A percentile compares a stretch with the other conserved stretches of the same genome.
Evolutionary conservation across 1,140 invertebrate genomes (phyloP).

Genomic region (Drosophila novamexicana): DNA sequence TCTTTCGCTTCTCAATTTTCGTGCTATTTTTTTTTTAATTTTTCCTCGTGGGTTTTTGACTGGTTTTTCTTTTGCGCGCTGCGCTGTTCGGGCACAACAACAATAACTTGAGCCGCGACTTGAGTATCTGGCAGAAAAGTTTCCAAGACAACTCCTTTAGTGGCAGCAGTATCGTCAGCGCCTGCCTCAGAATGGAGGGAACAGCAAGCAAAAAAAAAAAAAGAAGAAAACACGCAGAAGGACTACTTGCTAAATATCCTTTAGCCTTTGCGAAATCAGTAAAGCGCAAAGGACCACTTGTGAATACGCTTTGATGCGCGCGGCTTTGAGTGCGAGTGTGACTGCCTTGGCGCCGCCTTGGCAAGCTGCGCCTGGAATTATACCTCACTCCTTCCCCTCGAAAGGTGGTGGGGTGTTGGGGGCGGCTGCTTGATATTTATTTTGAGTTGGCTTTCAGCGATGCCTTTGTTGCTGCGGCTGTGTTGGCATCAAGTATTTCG

Average conservation of each 20-base stretch:
- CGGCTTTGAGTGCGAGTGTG: constrained; percentile 72
- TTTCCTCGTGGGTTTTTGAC: constrained; percentile 34
- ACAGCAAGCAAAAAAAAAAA: constrained; percentile 13
- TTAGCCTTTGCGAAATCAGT: constrained; percentile 79
- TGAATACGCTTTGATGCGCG: constrained; percentile 83
- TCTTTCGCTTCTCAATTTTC: constrained; percentile 53
- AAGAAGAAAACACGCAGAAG: constrained; percentile 42
- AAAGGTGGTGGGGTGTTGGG: neutral
- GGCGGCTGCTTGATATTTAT: constrained; percentile 65
- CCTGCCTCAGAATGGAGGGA: neutral
- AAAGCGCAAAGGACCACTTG: constrained; percentile 80
- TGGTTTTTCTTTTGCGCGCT: constrained; percentile 36
- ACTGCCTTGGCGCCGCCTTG: constrained; percentile 47
- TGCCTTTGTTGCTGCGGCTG: constrained; percentile 41
- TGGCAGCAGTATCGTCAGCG: constrained; percentile 34
- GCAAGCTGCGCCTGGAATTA: constrained; percentile 37
- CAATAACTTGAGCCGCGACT: constrained; percentile 75
- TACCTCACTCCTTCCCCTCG: constrained; percentile 29
- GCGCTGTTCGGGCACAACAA: constrained; percentile 48
- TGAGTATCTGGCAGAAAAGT: constrained; percentile 77
- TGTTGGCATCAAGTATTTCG: constrained; percentile 76
- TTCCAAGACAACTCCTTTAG: constrained; percentile 83
- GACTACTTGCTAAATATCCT: constrained; percentile 78
- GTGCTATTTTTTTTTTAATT: constrained; percentile 39
- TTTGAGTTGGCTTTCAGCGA: constrained; percentile 53